phyloP scores from a whole-genome alignment of 2,797 vertebrate genomes.

The Spea hammondii region DNA sequence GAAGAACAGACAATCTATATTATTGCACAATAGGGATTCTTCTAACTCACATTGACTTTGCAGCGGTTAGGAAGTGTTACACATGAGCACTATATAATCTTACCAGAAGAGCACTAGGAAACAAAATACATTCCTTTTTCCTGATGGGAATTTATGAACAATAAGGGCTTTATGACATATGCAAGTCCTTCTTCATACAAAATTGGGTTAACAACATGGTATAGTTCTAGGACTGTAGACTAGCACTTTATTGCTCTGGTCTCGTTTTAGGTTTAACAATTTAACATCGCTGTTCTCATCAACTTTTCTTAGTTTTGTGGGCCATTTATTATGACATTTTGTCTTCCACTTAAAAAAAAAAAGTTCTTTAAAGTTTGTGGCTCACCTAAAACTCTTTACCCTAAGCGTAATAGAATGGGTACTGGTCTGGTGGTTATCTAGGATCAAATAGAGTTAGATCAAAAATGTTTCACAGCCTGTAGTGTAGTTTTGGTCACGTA shows the following conservation, averaged over 20 bases:
- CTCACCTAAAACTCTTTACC: too few species aligned
- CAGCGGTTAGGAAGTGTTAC: constrained; percentile 33
- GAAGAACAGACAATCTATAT: constrained; percentile 51
- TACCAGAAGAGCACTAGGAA: constrained; percentile 22
- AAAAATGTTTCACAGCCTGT: too few species aligned
- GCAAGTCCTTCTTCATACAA: constrained; percentile 9
- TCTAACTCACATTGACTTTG: constrained; percentile 45
- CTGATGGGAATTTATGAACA: constrained; percentile 36
- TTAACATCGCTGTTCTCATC: too few species aligned
- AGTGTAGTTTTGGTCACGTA: too few species aligned
- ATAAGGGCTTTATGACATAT: constrained; percentile 39
- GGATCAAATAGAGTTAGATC: too few species aligned
- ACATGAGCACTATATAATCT: constrained; percentile 36
- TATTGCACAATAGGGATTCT: constrained; percentile 52
- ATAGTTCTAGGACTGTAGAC: not conserved
- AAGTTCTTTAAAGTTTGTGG: too few species aligned
- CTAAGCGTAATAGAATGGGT: too few species aligned
- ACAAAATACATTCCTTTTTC: constrained; percentile 42
- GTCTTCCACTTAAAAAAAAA: too few species aligned
- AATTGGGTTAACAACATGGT: constrained; percentile 8
- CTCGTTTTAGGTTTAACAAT: too few species aligned
- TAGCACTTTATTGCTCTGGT: not conserved
- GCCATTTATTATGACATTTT: too few species aligned
- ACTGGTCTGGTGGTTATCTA: too few species aligned
- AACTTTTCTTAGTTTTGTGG: too few species aligned